These are phyloP conservation scores for Nemotelus pantherinus DNA, from an alignment of 2,888 invertebrate genomes.

Conservation along the genomic window DNA sequence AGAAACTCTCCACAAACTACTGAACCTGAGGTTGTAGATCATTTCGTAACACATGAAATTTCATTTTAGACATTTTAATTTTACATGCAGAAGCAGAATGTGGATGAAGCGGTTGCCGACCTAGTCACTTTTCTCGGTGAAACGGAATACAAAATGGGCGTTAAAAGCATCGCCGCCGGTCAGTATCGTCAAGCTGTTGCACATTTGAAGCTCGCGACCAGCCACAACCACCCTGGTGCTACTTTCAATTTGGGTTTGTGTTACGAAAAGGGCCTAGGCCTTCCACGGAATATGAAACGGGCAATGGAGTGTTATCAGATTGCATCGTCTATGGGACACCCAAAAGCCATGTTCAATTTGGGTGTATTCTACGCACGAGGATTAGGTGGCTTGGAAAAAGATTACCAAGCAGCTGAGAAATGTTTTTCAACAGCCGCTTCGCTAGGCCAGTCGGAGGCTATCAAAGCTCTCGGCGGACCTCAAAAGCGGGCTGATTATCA, in stretches of 20 bases:
- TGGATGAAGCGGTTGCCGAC: slow-evolving; percentile 58
- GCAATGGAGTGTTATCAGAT: slow-evolving; percentile 73
- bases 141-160: slow-evolving; percentile 70
- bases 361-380: slow-evolving; percentile 76
- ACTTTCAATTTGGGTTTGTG: slow-evolving; percentile 76
- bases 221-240: slow-evolving; percentile 70
- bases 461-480: slow-evolving; percentile 6
- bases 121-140: slow-evolving; percentile 69
- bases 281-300: slow-evolving; percentile 70
- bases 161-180: slow-evolving; percentile 70
- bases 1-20: not conserved
- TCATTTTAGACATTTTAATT: not conserved
- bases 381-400: slow-evolving; percentile 68
- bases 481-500: not conserved
- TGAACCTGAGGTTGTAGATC: slow-evolving; percentile 30
- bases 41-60: not conserved
- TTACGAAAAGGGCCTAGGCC: slow-evolving; percentile 75
- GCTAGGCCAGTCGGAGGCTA: slow-evolving; percentile 69
- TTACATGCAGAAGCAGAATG: slow-evolving; percentile 42
- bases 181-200: slow-evolving; percentile 69
- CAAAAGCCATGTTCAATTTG: slow-evolving; percentile 75
- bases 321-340: slow-evolving; percentile 73
- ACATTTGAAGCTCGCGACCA: slow-evolving; percentile 69
- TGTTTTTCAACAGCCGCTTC: slow-evolving; percentile 70
- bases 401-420: slow-evolving; percentile 67